These are phyloP conservation scores for Alectoris magna DNA, from an alignment of 2,797 vertebrate species.

Conservation along the genomic window DNA sequence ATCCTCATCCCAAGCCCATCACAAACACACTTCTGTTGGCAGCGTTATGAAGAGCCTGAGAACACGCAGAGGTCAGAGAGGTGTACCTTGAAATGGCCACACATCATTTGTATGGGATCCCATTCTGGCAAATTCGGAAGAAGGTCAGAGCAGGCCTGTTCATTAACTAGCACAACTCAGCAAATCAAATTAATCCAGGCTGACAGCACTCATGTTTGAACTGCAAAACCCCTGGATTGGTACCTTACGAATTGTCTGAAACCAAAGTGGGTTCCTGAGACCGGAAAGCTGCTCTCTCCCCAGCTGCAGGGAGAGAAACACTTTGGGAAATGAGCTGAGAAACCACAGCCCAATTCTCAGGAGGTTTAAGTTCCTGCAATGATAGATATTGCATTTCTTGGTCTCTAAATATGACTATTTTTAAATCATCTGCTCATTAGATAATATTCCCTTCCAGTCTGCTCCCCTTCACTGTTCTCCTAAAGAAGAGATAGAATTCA, in stretches of 20 bases:
- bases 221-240: constrained; percentile 41
- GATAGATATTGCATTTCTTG: neutral
- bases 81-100: neutral
- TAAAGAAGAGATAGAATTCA: neutral
- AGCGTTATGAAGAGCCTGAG: neutral
- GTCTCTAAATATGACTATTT: neutral
- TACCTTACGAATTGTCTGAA: constrained; percentile 29
- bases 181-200: constrained; percentile 53
- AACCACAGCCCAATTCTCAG: neutral
- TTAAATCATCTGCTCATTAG: neutral
- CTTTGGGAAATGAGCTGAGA: neutral
- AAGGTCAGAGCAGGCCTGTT: constrained; percentile 23
- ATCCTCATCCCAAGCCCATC: neutral
- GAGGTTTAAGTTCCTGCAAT: neutral
- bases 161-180: constrained; percentile 53
- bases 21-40: neutral
- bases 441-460: constrained; percentile 1
- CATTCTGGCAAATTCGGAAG: constrained; percentile 1
- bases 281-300: neutral
- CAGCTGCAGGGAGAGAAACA: neutral
- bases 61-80: neutral
- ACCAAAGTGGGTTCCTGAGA: neutral
- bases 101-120: constrained; percentile 28
- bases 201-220: constrained; percentile 26
- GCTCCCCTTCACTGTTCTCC: neutral